Evolutionary conservation across 2,113 vertebrate genomes (phyloP).

Genomic region (Pholis gunnellus): DNA sequence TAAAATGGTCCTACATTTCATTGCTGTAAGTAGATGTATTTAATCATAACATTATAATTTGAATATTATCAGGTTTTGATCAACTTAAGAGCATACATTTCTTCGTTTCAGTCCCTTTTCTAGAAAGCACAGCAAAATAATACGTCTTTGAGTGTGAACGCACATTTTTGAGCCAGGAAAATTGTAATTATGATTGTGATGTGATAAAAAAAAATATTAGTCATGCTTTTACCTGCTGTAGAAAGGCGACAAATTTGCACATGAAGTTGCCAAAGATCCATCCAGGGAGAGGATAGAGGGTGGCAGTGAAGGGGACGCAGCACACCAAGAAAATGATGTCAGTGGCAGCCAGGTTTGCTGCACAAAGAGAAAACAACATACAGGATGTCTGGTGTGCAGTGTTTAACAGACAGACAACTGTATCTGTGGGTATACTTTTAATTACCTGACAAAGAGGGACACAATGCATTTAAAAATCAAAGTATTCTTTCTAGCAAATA

Average conservation of each 20-base stretch:
- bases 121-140: constrained; percentile 1
- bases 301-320: constrained; percentile 89
- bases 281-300: constrained; percentile 87
- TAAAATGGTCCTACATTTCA: not conserved
- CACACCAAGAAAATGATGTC: constrained; percentile 89
- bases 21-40: not conserved
- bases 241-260: constrained; percentile 89
- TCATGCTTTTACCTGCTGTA: constrained; percentile 84
- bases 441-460: not conserved
- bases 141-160: not conserved
- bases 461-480: not conserved
- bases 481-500: not conserved
- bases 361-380: constrained; percentile 29
- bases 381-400: not conserved
- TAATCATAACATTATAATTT: not conserved
- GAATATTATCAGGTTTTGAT: not conserved
- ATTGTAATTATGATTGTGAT: not conserved
- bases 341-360: constrained; percentile 88
- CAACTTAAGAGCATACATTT: not conserved
- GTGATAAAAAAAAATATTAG: not conserved
- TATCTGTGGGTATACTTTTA: not conserved
- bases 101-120: not conserved
- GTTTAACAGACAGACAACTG: not conserved
- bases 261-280: constrained; percentile 90
- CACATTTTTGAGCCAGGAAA: not conserved